Evolutionary conservation across 2,888 invertebrate genomes (phyloP), one percentile per base, ranked within the genome.

Genomic region (Dromius quadrimaculatus): DNA sequence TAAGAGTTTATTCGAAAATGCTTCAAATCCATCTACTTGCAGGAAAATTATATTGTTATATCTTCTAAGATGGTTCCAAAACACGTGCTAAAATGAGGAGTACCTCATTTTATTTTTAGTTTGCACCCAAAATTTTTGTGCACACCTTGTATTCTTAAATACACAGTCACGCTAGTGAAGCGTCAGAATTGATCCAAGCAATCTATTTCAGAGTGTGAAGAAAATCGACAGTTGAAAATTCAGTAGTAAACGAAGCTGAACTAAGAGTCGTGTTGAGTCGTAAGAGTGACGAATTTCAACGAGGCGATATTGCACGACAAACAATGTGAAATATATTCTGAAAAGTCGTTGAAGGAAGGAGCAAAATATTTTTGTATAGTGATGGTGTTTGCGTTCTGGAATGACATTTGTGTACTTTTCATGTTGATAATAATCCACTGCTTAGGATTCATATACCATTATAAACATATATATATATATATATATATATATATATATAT

Each of bases 191-290:
- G 62, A 62, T 62, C 62, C 62, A 38, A 41, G 41, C 41, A 62
- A 62, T 62, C 62, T 62, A 62, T 62, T 62, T 36, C 38, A 41
- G 41, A 22, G 62, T 41, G 62, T 59, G 38, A 62, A 62, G 62
- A 62, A 54, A 62, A 62, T 62, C 62, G 62, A 62, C 62, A 62
- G 36, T 36, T 38, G 19, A 38, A 50, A 61, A 61, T 61, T 61
- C 61, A 38, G 41, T 62, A 38, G 62, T 62, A 23, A 59, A 41
- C 62, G 62, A 62, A 62, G 59, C 59, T 59, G 59, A 59, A 59
- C 59, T 59, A 34, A 59, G 36, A 57, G 17, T 32, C 43, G 15
- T 36, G 34, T 34, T 36, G 23, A 41, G 15, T 62, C 9, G 41
- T 62, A 41, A 38, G 22, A 19, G 62, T 59, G 59, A 34, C 36